Base-by-base conservation (phyloP, 2,113 vertebrate species). In the Tursiops truncatus region DNA sequence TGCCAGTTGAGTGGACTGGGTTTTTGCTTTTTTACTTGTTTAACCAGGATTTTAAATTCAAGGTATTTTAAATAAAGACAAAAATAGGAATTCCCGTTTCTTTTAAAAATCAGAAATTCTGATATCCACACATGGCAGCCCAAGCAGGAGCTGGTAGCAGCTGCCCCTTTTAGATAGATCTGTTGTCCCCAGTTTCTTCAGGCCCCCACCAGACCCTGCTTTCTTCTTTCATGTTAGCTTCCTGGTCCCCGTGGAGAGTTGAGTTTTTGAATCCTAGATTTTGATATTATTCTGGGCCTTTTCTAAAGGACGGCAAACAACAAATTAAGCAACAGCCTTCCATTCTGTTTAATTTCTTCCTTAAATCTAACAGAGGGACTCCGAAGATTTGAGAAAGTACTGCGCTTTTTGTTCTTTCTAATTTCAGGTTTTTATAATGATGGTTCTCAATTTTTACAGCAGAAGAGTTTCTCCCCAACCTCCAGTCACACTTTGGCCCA, bases 161-260 rank as follows among this genome's bases (percentile, higher is more conserved):
- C n/a, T 21, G 7, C n/a, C 8, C 33, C 4, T 31, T 41, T 28
- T 5, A 47, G 21, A 33, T 17, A 38, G 31, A 17, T 3, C 53
- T 47, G 26, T 12, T 6, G 31, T 41, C 67, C n/a, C 36, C 0
- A 10, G 28, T 25, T n/a, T 26, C 2, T 18, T 2, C 26, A 2
- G 12, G 33, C 17, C 25, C 50, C 5, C 12, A 26, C 9, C 12
- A 50, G 80, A 36, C 25, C 53, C 36, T 23, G 12, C 6, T n/a
- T 56, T 2, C 2, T 25, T 87, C 62, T 84, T 68, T 20, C 4
- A 1, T 5, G 31, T 41, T 17, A 3, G 9, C 21, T 31, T 53
- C 25, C 83, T 26, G 23, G 76, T 44, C 50, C 31, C 33, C 3
- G 8, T 1, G 26, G 44, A 33, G 21, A 87, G 67, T 2, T 31